These are phyloP conservation scores for Venustoraphidia nigricollis DNA, from an alignment of 2,888 invertebrate genomes.

Conservation along the genomic window DNA sequence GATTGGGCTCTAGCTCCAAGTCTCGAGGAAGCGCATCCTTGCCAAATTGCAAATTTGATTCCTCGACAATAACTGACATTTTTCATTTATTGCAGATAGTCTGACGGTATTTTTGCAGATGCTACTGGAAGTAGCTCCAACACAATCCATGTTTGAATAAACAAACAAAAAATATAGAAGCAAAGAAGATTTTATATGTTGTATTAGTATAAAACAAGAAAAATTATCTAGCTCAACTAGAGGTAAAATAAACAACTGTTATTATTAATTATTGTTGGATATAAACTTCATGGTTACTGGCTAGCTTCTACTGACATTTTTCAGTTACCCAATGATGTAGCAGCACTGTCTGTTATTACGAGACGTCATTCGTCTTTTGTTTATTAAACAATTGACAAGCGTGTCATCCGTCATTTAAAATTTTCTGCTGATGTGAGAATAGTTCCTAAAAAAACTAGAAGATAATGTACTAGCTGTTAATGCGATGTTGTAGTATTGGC, in stretches of 20 bases:
- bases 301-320: background rate
- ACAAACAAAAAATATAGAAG: constrained; percentile 12
- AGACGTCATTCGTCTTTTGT: no score
- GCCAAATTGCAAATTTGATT: no score
- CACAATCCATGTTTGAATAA: constrained; percentile 59
- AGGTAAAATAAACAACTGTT: constrained; percentile 3
- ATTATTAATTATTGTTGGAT: constrained; percentile 16
- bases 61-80: background rate
- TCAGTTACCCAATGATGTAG: no score
- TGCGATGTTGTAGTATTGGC: no score
- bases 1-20: no score
- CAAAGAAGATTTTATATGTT: constrained; percentile 1
- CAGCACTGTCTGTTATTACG: no score
- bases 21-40: no score
- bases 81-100: constrained; percentile 47
- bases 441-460: no score
- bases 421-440: no score
- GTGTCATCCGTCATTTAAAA: no score
- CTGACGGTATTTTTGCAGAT: constrained; percentile 82
- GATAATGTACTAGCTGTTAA: no score
- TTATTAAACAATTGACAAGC: no score
- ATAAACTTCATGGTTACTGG: constrained; percentile 11
- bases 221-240: constrained; percentile 4
- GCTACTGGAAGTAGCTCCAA: constrained; percentile 80
- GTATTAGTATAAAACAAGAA: background rate